Conservation (phyloP, 2,113 vertebrate genomes). For the Rallus limicola region DNA sequence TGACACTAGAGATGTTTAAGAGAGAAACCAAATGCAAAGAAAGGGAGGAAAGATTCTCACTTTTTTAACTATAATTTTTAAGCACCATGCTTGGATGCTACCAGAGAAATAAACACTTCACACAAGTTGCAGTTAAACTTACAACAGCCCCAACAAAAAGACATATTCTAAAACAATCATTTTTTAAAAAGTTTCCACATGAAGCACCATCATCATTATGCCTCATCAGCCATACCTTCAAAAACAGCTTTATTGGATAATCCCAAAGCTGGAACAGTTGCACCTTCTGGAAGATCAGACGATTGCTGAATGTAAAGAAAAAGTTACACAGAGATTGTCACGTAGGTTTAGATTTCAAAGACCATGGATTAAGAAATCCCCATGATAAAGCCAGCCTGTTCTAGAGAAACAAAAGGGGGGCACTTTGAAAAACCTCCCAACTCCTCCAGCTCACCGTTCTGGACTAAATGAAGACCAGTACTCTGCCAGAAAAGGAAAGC, state of each 20-base stretch:
- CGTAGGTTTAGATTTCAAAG: not conserved
- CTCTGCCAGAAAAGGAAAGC: not conserved
- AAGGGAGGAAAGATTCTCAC: not conserved
- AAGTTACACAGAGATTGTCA: not conserved
- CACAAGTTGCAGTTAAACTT: not conserved
- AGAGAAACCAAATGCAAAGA: not conserved
- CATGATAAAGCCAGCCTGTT: not conserved
- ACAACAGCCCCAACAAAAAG: not conserved
- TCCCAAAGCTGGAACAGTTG: slow-evolving; percentile 93
- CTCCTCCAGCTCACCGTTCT: not conserved
- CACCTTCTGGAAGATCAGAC: slow-evolving; percentile 88
- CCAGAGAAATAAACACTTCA: not conserved
- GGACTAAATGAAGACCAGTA: not conserved
- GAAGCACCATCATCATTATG: not conserved
- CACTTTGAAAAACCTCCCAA: not conserved
- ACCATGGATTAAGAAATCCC: not conserved
- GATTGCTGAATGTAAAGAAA: slow-evolving; percentile 70
- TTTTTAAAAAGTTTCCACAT: not conserved
- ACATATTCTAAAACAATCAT: not conserved
- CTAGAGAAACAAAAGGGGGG: not conserved
- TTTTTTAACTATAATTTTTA: not conserved
- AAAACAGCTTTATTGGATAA: slow-evolving; percentile 98
- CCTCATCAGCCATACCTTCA: slow-evolving; percentile 81
- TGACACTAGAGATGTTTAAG: not conserved
- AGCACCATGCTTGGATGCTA: not conserved